Percentiles rank a stretch among this genome's conserved stretches.
These are phyloP conservation scores for Psophia crepitans DNA, from an alignment of 2,113 vertebrate species.

Conservation along the genomic window DNA sequence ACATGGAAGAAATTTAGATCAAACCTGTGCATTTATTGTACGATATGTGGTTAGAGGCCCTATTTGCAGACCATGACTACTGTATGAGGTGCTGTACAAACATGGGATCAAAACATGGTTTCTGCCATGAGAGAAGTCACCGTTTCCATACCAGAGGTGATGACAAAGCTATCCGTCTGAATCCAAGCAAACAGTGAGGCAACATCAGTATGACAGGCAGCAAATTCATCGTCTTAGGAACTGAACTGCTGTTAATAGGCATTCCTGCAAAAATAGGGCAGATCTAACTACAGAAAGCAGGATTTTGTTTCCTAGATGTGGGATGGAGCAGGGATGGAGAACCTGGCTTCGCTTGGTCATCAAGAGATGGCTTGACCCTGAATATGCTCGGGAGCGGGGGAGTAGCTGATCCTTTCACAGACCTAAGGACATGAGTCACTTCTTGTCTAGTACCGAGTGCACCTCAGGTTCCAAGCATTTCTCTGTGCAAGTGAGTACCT, in stretches of 20 bases:
- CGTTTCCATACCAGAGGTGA: neutral
- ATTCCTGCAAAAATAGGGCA: neutral
- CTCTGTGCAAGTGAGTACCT: neutral
- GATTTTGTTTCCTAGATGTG: neutral
- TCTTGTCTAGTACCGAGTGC: neutral
- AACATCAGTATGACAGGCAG: neutral
- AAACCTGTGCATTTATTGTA: neutral
- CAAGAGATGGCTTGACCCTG: neutral
- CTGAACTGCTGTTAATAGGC: neutral
- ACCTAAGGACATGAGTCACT: neutral
- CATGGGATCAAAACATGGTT: neutral
- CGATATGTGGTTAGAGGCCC: neutral
- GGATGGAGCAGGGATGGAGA: neutral
- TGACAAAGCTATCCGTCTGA: neutral
- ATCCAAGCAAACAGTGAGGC: neutral
- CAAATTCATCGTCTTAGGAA: neutral
- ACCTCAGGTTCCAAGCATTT: neutral
- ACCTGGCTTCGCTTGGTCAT: neutral
- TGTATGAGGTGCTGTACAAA: neutral
- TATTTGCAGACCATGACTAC: neutral
- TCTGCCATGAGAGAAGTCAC: neutral
- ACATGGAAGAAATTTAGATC: neutral
- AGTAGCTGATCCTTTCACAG: neutral
- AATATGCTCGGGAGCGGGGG: neutral
- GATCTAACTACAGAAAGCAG: neutral